Conservation (phyloP, 1,140 invertebrate species). For the roundworm (Caenorhabditis elegans) region DNA sequence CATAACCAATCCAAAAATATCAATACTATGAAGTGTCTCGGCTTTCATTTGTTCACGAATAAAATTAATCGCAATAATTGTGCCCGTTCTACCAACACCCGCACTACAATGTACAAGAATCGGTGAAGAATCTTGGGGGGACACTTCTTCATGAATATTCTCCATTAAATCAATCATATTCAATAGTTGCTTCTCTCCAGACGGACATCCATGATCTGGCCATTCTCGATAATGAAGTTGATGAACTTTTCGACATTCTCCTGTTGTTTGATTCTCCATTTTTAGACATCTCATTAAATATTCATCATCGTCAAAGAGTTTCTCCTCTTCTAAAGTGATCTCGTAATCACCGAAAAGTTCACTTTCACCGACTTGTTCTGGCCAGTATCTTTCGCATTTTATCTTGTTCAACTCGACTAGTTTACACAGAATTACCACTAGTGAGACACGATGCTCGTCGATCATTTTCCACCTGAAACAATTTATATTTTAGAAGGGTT, state of each 20-base stretch:
- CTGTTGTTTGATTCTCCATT: slow-evolving; percentile 24
- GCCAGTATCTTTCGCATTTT: slow-evolving; percentile 50
- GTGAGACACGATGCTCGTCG: slow-evolving; percentile 32
- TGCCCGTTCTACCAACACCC: slow-evolving; percentile 75
- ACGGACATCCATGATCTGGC: slow-evolving; percentile 47
- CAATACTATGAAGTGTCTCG: slow-evolving; percentile 71
- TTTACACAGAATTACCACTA: slow-evolving; percentile 48
- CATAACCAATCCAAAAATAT: slow-evolving; percentile 71
- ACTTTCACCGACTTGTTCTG: slow-evolving; percentile 1
- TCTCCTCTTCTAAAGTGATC: slow-evolving; percentile 33
- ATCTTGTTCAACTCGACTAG: slow-evolving; percentile 39
- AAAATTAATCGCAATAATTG: slow-evolving; percentile 74
- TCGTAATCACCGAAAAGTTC: slow-evolving; percentile 42
- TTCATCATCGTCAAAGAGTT: slow-evolving; percentile 27
- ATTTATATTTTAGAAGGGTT: too few species aligned
- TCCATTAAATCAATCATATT: slow-evolving; percentile 46
- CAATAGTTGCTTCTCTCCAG: slow-evolving; percentile 38
- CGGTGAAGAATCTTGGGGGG: neutral
- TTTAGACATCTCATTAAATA: slow-evolving; percentile 21
- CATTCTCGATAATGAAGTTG: slow-evolving; percentile 49
- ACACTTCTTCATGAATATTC: neutral
- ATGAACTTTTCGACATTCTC: slow-evolving; percentile 1
- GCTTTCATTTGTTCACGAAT: slow-evolving; percentile 72
- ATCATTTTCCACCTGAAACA: slow-evolving; percentile 47
- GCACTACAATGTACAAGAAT: slow-evolving; percentile 67